Evolutionary conservation across 2,888 invertebrate species (phyloP).

Genomic region (Catocala sponsa): DNA sequence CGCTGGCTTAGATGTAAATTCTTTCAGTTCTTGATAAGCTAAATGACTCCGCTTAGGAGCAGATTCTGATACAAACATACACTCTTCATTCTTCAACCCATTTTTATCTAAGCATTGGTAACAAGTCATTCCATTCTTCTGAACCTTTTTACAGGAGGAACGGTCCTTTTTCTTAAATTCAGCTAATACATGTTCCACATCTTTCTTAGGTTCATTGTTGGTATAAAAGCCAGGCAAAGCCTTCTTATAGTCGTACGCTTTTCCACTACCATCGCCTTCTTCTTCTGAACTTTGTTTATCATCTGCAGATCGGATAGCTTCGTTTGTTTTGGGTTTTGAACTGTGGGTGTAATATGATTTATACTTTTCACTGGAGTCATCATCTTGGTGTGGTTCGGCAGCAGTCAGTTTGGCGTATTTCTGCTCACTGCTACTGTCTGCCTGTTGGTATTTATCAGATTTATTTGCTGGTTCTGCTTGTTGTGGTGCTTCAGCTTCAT

Average conservation of each 20-base stretch:
- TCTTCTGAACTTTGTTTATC: conserved; percentile 75
- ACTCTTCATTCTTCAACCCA: conserved; percentile 92
- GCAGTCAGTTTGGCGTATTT: conserved; percentile 65
- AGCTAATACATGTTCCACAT: conserved; percentile 91
- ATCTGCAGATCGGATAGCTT: conserved; percentile 70
- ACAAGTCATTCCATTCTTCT: conserved; percentile 93
- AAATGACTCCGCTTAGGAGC: conserved; percentile 90
- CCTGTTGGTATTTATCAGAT: conserved; percentile 70
- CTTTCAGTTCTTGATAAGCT: conserved; percentile 90
- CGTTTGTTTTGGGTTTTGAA: conserved; percentile 76
- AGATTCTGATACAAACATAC: conserved; percentile 92
- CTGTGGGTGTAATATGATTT: conserved; percentile 77
- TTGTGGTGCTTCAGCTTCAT: conserved; percentile 78
- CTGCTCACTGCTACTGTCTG: conserved; percentile 64
- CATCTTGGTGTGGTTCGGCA: conserved; percentile 62
- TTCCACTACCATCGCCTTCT: conserved; percentile 60
- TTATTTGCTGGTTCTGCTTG: conserved; percentile 72
- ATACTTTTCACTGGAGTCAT: conserved; percentile 72
- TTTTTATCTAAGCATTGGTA: conserved; percentile 91
- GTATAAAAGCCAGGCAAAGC: conserved; percentile 83
- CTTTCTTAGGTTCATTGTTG: conserved; percentile 88
- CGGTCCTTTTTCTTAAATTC: conserved; percentile 92
- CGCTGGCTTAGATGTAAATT: conserved; percentile 85
- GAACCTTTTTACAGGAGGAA: conserved; percentile 91
- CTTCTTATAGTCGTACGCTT: conserved; percentile 82